These are phyloP conservation scores for Arbacia lixula DNA, from an alignment of 53 echinoderm and acorn worm species.

Conservation along the genomic window DNA sequence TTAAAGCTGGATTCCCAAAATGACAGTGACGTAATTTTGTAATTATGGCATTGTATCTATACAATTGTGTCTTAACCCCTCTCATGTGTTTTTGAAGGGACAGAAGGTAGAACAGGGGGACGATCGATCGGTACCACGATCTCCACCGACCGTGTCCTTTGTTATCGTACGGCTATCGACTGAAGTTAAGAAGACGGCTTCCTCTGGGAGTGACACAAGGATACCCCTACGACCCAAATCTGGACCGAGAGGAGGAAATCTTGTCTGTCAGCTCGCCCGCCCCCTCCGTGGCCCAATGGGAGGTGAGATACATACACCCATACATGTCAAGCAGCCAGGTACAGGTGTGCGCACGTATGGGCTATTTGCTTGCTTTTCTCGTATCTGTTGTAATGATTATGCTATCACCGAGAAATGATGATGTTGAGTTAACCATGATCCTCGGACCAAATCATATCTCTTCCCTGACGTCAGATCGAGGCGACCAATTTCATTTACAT, in stretches of 20 bases:
- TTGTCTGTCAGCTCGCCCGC: conserved; percentile 38
- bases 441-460: no score
- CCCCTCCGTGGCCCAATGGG: conserved; percentile 28
- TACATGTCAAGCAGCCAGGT: neutral
- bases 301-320: neutral
- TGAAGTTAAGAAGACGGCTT: conserved; percentile 33
- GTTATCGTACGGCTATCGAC: conserved; percentile 40
- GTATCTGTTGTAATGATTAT: conserved; percentile 11
- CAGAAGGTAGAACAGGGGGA: no score
- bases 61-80: conserved; percentile 4
- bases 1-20: no score
- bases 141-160: conserved; percentile 28
- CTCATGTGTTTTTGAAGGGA: conserved; percentile 9
- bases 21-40: no score
- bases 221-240: conserved; percentile 34
- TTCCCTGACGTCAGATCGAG: no score
- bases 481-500: no score
- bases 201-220: conserved; percentile 9
- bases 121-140: conserved; percentile 6
- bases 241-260: conserved; percentile 23
- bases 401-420: no score
- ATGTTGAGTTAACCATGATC: no score
- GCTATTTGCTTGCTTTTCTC: neutral
- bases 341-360: no score
- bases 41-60: no score